phyloP scores from a whole-genome alignment of 2,113 vertebrate species.

The Tamias sibiricus region DNA sequence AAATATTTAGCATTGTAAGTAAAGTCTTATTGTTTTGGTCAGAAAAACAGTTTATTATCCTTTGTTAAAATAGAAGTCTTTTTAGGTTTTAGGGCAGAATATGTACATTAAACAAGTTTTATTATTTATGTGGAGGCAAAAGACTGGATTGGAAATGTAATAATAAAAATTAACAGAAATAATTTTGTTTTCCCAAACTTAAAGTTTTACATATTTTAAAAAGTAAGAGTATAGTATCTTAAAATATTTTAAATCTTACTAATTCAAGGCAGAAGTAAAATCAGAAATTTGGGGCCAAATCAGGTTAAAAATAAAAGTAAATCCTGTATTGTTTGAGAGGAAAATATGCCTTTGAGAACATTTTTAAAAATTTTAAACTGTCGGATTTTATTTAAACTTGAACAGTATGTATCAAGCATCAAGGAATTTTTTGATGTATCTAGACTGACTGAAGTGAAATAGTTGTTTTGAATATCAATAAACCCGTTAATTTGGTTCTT shows the following conservation, averaged over 20 bases:
- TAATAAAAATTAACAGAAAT: background rate
- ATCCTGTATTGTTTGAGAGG: background rate
- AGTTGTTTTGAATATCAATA: background rate
- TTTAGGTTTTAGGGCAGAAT: background rate
- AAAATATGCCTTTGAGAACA: constrained; percentile 2
- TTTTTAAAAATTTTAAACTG: background rate
- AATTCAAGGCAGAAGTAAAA: constrained; percentile 14
- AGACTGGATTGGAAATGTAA: background rate
- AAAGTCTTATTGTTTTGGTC: background rate
- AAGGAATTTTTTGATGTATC: background rate
- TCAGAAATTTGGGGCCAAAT: background rate
- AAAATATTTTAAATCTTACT: background rate
- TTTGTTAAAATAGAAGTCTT: constrained; percentile 6
- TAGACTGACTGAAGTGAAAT: background rate
- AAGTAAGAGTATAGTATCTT: background rate
- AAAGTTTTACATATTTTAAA: background rate
- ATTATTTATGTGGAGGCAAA: background rate
- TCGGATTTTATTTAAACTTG: constrained; percentile 2
- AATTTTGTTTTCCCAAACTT: background rate
- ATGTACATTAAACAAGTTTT: background rate
- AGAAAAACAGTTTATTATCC: background rate
- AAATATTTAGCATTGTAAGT: background rate
- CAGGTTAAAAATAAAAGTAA: constrained; percentile 11
- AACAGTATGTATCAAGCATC: background rate
- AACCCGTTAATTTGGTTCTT: background rate